phyloP scores from a whole-genome alignment of 2,888 invertebrate genomes.

The Oligia fasciuncula region DNA sequence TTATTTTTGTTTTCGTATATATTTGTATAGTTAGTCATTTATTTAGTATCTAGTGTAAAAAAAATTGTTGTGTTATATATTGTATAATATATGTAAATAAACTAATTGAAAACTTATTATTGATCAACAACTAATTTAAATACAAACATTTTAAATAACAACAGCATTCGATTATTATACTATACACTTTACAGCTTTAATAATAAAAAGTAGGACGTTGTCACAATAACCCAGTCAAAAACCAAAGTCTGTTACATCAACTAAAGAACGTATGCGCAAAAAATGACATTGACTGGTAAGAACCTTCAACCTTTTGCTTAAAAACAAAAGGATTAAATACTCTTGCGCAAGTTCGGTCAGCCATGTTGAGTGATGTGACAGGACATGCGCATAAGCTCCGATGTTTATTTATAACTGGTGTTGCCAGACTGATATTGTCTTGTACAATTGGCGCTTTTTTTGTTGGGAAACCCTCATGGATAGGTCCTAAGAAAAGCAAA shows the following conservation, averaged over 20 bases:
- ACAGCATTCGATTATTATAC: not conserved
- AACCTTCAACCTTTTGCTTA: slow-evolving; percentile 28
- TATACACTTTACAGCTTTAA: not conserved
- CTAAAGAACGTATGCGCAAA: slow-evolving; percentile 22
- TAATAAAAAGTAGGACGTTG: slow-evolving; percentile 31
- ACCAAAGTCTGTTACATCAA: slow-evolving; percentile 18
- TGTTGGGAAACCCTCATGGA: not conserved
- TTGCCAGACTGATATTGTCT: not conserved
- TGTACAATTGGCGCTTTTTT: not conserved
- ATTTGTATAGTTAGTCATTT: too few species aligned
- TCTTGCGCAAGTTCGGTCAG: slow-evolving; percentile 16
- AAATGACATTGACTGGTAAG: slow-evolving; percentile 36
- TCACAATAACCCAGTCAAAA: slow-evolving; percentile 25
- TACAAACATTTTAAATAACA: not conserved
- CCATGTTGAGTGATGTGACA: slow-evolving; percentile 14
- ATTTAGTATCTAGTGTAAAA: too few species aligned
- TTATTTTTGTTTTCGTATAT: too few species aligned
- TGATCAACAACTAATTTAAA: too few species aligned
- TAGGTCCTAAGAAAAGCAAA: not conserved
- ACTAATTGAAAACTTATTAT: too few species aligned
- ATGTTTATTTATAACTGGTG: slow-evolving; percentile 25
- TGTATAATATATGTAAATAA: too few species aligned
- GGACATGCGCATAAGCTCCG: slow-evolving; percentile 1
- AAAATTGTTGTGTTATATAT: too few species aligned
- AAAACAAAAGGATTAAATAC: slow-evolving; percentile 40